Conservation (phyloP, 30 jellyfish, hydroid and myxozoan genomes). For the Sanderia malayensis region DNA sequence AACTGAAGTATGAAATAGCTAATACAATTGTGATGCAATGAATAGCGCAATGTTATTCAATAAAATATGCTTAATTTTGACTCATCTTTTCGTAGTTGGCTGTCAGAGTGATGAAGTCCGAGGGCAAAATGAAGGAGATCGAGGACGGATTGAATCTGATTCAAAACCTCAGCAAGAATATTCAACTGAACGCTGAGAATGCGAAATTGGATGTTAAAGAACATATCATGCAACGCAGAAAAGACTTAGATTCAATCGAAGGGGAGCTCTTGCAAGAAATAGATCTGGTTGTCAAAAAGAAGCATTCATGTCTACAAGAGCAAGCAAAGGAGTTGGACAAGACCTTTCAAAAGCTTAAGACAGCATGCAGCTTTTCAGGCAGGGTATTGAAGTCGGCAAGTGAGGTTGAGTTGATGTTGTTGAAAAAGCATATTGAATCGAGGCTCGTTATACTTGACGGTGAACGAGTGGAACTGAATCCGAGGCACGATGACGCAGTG, state of each 20-base stretch:
- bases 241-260: constrained; percentile 21
- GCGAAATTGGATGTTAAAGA: constrained; percentile 22
- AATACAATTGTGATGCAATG: too few relatives aligned
- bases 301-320: constrained; percentile 2
- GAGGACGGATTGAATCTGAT: constrained; percentile 16
- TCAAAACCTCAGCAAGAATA: neutral
- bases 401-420: constrained; percentile 35
- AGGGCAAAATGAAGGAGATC: constrained; percentile 13
- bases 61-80: too few relatives aligned
- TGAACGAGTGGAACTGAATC: neutral
- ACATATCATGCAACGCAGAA: constrained; percentile 8
- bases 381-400: constrained; percentile 13
- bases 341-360: neutral
- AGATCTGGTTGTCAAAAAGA: constrained; percentile 16
- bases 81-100: constrained; percentile 31
- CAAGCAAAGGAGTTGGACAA: constrained; percentile 14
- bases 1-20: too few relatives aligned
- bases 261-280: constrained; percentile 9
- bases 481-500: constrained; percentile 14
- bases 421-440: constrained; percentile 2
- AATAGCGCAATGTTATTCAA: too few relatives aligned
- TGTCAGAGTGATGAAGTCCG: constrained; percentile 15
- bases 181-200: constrained; percentile 2
- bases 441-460: constrained; percentile 16
- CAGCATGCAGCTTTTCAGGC: constrained; percentile 20